Conservation (phyloP, 2,797 vertebrate genomes). For the Micropoecilia bifurca region DNA sequence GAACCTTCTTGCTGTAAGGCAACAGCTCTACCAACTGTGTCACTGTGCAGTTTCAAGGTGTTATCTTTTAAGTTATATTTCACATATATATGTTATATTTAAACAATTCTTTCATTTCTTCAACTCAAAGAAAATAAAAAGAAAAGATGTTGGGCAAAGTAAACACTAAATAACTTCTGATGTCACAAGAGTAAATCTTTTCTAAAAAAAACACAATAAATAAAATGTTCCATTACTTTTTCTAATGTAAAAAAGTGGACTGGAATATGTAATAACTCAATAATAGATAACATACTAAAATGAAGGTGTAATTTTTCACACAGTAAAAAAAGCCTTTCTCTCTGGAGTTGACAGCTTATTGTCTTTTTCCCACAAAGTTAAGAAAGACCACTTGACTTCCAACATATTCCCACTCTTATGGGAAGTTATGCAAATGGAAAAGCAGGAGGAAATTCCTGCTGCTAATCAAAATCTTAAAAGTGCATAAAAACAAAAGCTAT, state of each 20-base stretch:
- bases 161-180: background rate
- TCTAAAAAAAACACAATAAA: background rate
- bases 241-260: background rate
- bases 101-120: background rate
- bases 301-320: background rate
- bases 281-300: background rate
- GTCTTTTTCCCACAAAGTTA: background rate
- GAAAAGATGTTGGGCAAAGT: background rate
- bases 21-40: too few relatives aligned
- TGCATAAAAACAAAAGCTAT: slow-evolving; percentile 18
- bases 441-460: slow-evolving; percentile 17
- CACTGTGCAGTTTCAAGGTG: too few relatives aligned
- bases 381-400: slow-evolving; percentile 9
- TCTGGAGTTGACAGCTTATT: background rate
- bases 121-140: background rate
- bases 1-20: too few relatives aligned
- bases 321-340: background rate
- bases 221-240: background rate
- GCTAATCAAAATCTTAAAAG: slow-evolving; percentile 36
- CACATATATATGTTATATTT: background rate
- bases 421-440: slow-evolving; percentile 20
- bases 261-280: background rate
- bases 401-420: slow-evolving; percentile 9
- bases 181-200: background rate
- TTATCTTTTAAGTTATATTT: too few relatives aligned